Evolutionary conservation across 2,888 invertebrate genomes (phyloP).

Genomic region (Gerris lacustris): DNA sequence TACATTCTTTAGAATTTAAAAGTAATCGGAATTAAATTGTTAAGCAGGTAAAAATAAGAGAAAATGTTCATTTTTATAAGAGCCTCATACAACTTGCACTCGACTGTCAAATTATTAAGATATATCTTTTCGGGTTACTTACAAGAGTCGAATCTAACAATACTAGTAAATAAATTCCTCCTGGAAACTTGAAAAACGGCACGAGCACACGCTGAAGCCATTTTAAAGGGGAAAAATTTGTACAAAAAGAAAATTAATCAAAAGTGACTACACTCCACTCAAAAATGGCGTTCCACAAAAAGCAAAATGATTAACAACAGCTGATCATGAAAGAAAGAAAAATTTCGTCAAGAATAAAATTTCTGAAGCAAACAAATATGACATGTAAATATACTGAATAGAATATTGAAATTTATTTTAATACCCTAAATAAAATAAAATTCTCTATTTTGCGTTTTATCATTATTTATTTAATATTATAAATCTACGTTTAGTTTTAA

Average conservation of each 20-base stretch:
- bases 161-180: conserved; percentile 21
- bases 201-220: conserved; percentile 21
- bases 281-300: conserved; percentile 6
- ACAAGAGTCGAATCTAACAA: conserved; percentile 10
- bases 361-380: too few species aligned
- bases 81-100: too few species aligned
- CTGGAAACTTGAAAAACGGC: conserved; percentile 18
- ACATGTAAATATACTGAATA: too few species aligned
- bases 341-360: neutral
- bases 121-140: neutral
- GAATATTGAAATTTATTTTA: too few species aligned
- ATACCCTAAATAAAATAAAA: too few species aligned
- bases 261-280: neutral
- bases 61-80: too few species aligned
- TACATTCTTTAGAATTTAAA: too few species aligned
- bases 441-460: too few species aligned
- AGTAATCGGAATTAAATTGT: too few species aligned
- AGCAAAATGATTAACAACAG: neutral
- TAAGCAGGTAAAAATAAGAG: too few species aligned
- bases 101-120: neutral
- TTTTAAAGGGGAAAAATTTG: conserved; percentile 27
- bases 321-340: conserved; percentile 1
- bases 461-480: too few species aligned
- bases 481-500: too few species aligned
- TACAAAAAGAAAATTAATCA: neutral